Evolutionary conservation across 2,888 invertebrate genomes (phyloP).

Genomic region (Odontocerum albicorne): DNA sequence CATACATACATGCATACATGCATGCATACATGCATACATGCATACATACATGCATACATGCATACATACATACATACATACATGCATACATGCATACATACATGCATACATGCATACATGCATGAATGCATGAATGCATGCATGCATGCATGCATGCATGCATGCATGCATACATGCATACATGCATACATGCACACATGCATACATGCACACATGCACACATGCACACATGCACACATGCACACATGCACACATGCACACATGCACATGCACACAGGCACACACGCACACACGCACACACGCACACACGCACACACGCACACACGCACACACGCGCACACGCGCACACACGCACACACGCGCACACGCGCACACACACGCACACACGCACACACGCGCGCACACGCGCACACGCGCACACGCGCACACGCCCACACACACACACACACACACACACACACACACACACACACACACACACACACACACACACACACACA

Average conservation of each 20-base stretch:
- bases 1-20: too few species aligned
- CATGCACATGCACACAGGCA: background rate
- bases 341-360: background rate
- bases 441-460: slow-evolving; percentile 9
- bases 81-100: too few species aligned
- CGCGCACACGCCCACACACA: slow-evolving; percentile 8
- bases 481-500: slow-evolving; percentile 9
- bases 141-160: too few species aligned
- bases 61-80: too few species aligned
- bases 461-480: slow-evolving; percentile 4
- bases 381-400: slow-evolving; percentile 7
- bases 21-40: too few species aligned
- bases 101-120: too few species aligned
- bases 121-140: too few species aligned
- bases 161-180: too few species aligned
- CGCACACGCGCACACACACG: slow-evolving; percentile 4
- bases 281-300: background rate
- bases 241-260: background rate
- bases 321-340: slow-evolving; percentile 4
- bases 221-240: too few species aligned
- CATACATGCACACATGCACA: too few species aligned
- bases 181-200: too few species aligned
- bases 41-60: too few species aligned
- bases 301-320: background rate
- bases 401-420: background rate